These are phyloP conservation scores for Stictocephala bisonia DNA, from an alignment of 2,888 invertebrate species.

Conservation along the genomic window DNA sequence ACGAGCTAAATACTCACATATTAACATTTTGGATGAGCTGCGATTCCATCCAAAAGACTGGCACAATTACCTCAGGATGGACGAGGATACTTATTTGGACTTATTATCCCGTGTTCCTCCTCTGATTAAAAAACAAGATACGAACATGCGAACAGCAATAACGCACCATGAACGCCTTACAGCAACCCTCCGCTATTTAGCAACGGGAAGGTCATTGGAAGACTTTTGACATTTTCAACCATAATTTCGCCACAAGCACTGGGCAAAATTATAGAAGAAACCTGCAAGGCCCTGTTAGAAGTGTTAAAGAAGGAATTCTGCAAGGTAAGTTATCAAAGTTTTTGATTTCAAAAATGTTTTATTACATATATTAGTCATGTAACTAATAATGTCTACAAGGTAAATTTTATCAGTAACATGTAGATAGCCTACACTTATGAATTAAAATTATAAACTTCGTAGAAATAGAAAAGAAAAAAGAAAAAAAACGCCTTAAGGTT, in stretches of 20 bases:
- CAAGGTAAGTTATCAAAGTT: too few relatives aligned
- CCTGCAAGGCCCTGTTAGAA: too few relatives aligned
- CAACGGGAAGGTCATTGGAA: not conserved
- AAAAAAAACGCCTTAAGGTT: constrained; percentile 7
- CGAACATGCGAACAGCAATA: constrained; percentile 30
- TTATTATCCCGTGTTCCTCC: constrained; percentile 28
- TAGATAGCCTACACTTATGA: constrained; percentile 3
- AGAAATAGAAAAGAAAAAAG: constrained; percentile 5
- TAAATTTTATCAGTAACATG: constrained; percentile 18
- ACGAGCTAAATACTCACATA: constrained; percentile 9
- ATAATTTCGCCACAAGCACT: too few relatives aligned
- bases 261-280: too few relatives aligned
- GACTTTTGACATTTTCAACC: too few relatives aligned
- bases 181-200: constrained; percentile 30
- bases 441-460: constrained; percentile 14
- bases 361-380: not conserved
- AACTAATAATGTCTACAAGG: not conserved
- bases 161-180: constrained; percentile 29
- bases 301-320: too few relatives aligned
- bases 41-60: constrained; percentile 11
- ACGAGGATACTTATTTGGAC: constrained; percentile 31
- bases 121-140: constrained; percentile 10
- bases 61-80: constrained; percentile 14
- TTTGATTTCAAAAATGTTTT: too few relatives aligned
- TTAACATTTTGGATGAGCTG: constrained; percentile 11